Evolutionary conservation across 1,140 invertebrate species (phyloP).

Genomic region (Lepidurus apus): DNA sequence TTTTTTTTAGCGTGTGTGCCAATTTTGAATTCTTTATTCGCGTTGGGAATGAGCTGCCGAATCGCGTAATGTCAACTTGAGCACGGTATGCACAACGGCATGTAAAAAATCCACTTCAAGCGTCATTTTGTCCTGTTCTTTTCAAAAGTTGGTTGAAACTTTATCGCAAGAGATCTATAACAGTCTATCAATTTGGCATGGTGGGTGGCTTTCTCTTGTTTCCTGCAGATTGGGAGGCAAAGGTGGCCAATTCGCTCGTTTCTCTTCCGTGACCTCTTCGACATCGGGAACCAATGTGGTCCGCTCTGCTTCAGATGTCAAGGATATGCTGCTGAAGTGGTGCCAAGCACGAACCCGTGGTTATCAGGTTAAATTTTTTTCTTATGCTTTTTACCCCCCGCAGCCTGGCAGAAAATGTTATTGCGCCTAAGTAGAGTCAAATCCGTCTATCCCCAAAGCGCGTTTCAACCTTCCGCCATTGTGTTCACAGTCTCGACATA

Average conservation of each 20-base stretch:
- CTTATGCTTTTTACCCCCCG: background rate
- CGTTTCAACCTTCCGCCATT: slow-evolving; percentile 22
- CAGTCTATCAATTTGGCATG: background rate
- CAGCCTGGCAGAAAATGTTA: too few relatives aligned
- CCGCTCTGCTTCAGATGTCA: slow-evolving; percentile 84
- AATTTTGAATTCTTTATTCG: background rate
- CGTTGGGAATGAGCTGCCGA: too few relatives aligned
- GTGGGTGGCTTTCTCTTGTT: background rate
- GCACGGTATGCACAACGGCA: slow-evolving; percentile 6
- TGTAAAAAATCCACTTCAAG: background rate
- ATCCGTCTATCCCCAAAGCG: background rate
- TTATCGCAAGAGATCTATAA: too few relatives aligned
- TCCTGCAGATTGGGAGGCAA: background rate
- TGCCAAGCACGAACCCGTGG: slow-evolving; percentile 91
- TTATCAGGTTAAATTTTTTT: slow-evolving; percentile 70
- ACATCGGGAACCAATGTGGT: slow-evolving; percentile 49
- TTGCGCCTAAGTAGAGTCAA: background rate
- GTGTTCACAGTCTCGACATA: background rate
- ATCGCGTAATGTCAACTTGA: background rate
- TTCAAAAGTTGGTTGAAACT: too few relatives aligned
- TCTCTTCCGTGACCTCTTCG: slow-evolving; percentile 14
- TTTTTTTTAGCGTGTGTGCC: background rate
- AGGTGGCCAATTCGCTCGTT: background rate
- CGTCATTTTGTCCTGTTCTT: too few relatives aligned
- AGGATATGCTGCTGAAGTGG: slow-evolving; percentile 92